Evolutionary conservation across 2,797 vertebrate species (phyloP).

Genomic region (Sebastes minor): DNA sequence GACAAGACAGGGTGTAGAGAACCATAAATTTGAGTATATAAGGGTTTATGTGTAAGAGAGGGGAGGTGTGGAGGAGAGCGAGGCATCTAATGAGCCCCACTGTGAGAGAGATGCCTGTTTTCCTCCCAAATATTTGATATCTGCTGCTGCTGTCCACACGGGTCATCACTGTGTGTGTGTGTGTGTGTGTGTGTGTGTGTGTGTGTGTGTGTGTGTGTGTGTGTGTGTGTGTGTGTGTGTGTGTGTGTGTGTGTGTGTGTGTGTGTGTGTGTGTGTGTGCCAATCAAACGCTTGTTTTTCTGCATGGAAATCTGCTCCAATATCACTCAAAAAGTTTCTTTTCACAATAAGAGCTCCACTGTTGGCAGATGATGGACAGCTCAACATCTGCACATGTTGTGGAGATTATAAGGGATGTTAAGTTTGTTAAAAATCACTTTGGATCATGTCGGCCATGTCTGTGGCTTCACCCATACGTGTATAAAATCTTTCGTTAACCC

Average conservation of each 20-base stretch:
- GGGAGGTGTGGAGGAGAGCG: not conserved
- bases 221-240: not conserved
- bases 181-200: not conserved
- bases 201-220: not conserved
- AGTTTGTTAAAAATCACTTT: too few species aligned
- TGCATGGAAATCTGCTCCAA: not conserved
- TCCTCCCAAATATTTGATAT: constrained; percentile 35
- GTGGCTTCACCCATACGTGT: too few species aligned
- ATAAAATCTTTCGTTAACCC: too few species aligned
- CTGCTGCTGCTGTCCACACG: constrained; percentile 25
- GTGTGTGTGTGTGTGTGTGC: constrained; percentile 3
- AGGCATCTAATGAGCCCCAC: constrained; percentile 51
- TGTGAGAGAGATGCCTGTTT: constrained; percentile 44
- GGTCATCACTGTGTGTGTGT: constrained; percentile 6
- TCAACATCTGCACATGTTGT: not conserved
- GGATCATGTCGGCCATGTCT: too few species aligned
- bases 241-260: not conserved
- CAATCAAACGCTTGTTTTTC: constrained; percentile 26
- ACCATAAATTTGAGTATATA: not conserved
- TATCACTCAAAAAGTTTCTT: not conserved
- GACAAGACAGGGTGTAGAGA: not conserved
- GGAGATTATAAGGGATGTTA: not conserved
- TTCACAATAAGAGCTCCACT: not conserved
- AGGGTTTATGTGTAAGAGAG: not conserved
- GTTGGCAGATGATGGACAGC: not conserved